Evolutionary conservation across 2,113 vertebrate species (phyloP), one percentile per base, ranked within the genome.

Genomic region (Irena cyanogastra): DNA sequence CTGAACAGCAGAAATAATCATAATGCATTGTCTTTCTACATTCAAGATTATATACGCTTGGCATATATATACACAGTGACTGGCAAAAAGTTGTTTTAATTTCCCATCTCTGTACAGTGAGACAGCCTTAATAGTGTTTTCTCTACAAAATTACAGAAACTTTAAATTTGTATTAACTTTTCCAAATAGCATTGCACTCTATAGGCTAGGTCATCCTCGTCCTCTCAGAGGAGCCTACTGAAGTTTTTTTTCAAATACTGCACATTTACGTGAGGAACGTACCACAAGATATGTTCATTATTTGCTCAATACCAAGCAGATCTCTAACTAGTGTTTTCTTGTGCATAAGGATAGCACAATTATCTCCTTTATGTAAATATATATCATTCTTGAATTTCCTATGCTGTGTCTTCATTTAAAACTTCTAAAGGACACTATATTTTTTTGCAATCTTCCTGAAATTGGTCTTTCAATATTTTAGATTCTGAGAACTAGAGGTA

Each of bases 1-100:
- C 16, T 39, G 41, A 69, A 77, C 74, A 80, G 31, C 19, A 63
- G 19, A 83, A 71, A 8, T 37, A 44, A 60, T 50, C 47, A 42
- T 74, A 65, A 65, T 13, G 8, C 15, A 33, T n/a, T 45, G 2
- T 27, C 9, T 64, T 59, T 69, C 50, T 45, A 30, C 22, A 45
- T 6, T 57, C 14, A 33, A 53, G 10, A 65, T 60, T 72, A 86
- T 33, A 50, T 21, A 60, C 0, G 0, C 11, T n/a, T 59, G n/a
- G n/a, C n/a, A n/a, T n/a, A n/a, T n/a, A n/a, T n/a, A n/a, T n/a
- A n/a, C n/a, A n/a, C 45, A 39, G 9, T 63, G 22, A 83, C 12
- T 30, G 39, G 30, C 4, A 84, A 37, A 68, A 28, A 24, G 2
- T 45, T 81, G 3, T 63, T 39, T 49, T 92, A 45, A 74, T 50